These are phyloP conservation scores for Trachelus tabidus DNA, from an alignment of 2,888 invertebrate species.

Conservation along the genomic window DNA sequence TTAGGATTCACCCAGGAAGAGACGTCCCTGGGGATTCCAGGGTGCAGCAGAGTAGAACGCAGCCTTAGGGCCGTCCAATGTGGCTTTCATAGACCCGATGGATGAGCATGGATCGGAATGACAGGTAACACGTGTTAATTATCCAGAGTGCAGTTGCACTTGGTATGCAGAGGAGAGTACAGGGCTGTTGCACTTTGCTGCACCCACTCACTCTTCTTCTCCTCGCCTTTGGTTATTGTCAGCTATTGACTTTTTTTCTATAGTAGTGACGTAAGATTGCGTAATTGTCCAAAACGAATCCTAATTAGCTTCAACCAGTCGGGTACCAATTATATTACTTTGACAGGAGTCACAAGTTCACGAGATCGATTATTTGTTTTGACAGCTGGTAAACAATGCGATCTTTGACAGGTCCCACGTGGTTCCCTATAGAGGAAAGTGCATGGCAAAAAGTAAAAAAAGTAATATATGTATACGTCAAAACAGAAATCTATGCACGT, in stretches of 20 bases:
- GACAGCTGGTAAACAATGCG: no score
- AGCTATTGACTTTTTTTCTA: background rate
- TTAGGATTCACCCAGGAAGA: background rate
- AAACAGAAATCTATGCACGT: no score
- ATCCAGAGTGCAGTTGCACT: background rate
- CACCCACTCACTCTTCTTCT: background rate
- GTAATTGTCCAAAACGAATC: background rate
- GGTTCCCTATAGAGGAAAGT: no score
- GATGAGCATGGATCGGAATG: background rate
- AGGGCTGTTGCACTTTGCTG: background rate
- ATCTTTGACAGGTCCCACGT: no score
- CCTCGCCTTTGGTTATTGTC: background rate
- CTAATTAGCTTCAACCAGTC: background rate
- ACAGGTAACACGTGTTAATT: background rate
- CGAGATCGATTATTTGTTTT: no score
- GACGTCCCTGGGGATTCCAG: background rate
- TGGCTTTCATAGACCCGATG: background rate
- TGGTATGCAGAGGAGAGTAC: background rate
- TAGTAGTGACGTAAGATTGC: background rate
- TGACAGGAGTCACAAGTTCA: no score
- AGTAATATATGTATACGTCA: no score
- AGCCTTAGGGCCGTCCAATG: background rate
- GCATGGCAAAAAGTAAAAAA: no score
- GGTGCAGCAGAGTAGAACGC: background rate
- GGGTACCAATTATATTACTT: background rate